Evolutionary conservation across 2,113 vertebrate species (phyloP), one percentile per base, ranked within the genome.

Genomic region (Todiramphus saurophagus): DNA sequence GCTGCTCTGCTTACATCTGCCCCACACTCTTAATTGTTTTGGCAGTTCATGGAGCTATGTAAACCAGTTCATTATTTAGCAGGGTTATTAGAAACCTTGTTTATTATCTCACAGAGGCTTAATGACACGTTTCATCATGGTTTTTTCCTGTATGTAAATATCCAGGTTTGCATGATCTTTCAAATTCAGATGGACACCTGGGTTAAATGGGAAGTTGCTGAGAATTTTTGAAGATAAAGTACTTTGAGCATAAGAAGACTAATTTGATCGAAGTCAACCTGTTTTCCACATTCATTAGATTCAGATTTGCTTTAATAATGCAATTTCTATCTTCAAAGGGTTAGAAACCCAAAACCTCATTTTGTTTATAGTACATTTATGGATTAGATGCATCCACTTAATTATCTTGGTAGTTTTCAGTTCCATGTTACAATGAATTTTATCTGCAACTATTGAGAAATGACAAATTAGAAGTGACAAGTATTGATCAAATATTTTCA

Each of bases 401-500:
- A 94, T 96, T 87, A 73, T 75, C 74, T 79, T 55, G 35, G 83
- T 89, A 62, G 81, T 85, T 83, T 83, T 94, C 60, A 56, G 85
- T 86, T 95, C 89, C 19, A 2, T 44, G 27, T 67, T 94, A 62
- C 67, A 83, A 91, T 93, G 87, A 94, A 87, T 91, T 89, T 62
- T 78, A 73, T 82, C 83, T 92, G 74, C 89, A 95, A 1, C 81
- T 91, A 44, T 74, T 89, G 64, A 86, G 76, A 93, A 96, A 95
- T 95, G 95, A 97, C 82, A 92, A 87, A 93, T 90, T 75, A 74
- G 59, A 94, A 95, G 72, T 94, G 95, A 94, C 86, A 92, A 89
- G 62, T 87, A 95, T 94, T 87, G 93, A 93, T 92, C 87, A 91
- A 94, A 95, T 94, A 93, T 94, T 94, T 92, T 94, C 89, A 81